phyloP scores from a whole-genome alignment of 2,113 vertebrate species.

The Pelmatolapia mariae region DNA sequence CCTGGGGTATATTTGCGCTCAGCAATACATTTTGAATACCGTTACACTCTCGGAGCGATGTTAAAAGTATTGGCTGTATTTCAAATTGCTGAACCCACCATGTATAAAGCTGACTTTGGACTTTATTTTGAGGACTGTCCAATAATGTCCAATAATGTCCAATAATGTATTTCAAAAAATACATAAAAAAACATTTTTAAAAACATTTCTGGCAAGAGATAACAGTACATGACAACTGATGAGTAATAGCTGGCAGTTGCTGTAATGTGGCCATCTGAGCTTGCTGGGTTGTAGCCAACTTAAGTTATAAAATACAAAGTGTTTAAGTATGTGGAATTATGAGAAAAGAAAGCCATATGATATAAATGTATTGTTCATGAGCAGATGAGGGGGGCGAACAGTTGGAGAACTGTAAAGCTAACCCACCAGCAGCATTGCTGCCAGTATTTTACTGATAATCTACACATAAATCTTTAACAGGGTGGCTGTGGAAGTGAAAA shows the following conservation, averaged over 20 bases:
- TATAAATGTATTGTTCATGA: neutral
- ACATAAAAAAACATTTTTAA: accelerated
- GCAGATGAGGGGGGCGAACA: neutral
- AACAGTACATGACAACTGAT: neutral
- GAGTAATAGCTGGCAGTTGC: accelerated
- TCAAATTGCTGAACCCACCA: neutral
- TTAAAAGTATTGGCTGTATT: neutral
- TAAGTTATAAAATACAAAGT: neutral
- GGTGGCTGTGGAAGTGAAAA: neutral
- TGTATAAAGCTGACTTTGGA: neutral
- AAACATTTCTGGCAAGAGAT: neutral
- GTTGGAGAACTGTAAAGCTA: neutral
- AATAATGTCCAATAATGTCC: neutral
- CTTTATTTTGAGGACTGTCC: neutral
- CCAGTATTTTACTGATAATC: neutral
- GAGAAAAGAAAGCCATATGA: neutral
- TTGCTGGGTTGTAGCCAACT: accelerated
- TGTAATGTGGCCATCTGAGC: accelerated
- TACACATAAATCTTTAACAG: neutral
- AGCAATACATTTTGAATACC: neutral
- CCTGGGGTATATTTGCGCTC: neutral
- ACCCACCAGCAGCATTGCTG: neutral
- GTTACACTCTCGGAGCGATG: accelerated
- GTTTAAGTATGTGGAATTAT: neutral
- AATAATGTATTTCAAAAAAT: neutral